Evolutionary conservation across 2,113 vertebrate genomes (phyloP).

Genomic region (Lasiurus cinereus): DNA sequence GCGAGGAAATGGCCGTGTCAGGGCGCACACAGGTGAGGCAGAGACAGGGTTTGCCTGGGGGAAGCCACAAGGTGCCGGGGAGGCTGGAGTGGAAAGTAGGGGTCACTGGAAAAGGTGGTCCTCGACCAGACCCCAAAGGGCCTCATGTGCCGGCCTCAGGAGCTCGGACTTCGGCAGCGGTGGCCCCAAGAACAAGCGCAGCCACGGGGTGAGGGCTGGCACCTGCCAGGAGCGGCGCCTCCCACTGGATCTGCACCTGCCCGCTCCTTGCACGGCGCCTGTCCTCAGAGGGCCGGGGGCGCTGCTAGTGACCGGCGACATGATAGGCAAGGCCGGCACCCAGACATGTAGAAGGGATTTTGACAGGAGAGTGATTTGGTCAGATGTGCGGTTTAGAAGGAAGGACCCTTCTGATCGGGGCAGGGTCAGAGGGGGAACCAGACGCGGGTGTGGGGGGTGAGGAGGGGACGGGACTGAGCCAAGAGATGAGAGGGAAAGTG

Average conservation of each 20-base stretch:
- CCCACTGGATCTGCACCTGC: neutral
- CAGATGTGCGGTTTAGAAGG: neutral
- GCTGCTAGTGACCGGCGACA: too few relatives aligned
- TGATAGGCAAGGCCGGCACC: neutral
- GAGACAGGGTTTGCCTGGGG: accelerated
- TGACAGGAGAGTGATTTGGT: neutral
- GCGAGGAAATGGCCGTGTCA: neutral
- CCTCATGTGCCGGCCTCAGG: accelerated
- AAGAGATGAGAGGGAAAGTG: neutral
- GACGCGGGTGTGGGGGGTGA: neutral
- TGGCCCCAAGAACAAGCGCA: accelerated
- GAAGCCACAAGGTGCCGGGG: accelerated
- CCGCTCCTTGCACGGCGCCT: neutral
- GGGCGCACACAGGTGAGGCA: neutral
- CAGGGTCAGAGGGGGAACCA: neutral
- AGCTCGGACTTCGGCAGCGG: neutral
- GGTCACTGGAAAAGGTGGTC: too few relatives aligned
- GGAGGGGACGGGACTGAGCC: neutral
- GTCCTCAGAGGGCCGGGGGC: neutral
- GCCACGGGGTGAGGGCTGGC: neutral
- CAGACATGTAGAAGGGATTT: neutral
- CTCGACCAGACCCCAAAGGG: neutral
- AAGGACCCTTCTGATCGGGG: neutral
- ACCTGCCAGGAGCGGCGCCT: neutral
- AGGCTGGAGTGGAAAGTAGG: neutral